Percentiles rank a stretch among this genome's conserved stretches.
These are phyloP conservation scores for Linnaemya vulpina DNA, from an alignment of 2,888 invertebrate genomes.

Conservation along the genomic window DNA sequence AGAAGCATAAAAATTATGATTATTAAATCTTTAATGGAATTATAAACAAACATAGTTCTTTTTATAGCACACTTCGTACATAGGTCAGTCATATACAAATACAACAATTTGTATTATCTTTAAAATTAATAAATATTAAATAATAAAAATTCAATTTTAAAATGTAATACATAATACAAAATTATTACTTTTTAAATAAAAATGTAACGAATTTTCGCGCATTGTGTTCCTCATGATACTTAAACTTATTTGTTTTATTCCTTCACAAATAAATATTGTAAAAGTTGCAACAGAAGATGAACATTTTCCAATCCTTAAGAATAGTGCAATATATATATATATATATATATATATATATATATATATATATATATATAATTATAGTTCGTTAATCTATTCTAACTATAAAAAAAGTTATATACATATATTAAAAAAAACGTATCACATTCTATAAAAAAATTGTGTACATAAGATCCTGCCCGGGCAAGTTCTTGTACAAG, in stretches of 20 bases:
- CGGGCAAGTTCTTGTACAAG: no score
- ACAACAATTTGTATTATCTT: slow-evolving; percentile 62
- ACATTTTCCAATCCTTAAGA: no score
- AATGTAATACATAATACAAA: slow-evolving; percentile 63
- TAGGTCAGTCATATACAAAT: slow-evolving; percentile 62
- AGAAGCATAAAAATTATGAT: slow-evolving; percentile 40
- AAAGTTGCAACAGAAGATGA: no score
- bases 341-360: no score
- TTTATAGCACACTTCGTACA: slow-evolving; percentile 53
- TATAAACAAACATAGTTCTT: slow-evolving; percentile 57
- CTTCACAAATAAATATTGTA: neutral
- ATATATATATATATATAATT: no score
- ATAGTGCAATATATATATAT: no score
- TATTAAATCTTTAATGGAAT: slow-evolving; percentile 54
- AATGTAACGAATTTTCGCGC: slow-evolving; percentile 56
- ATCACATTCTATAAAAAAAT: no score
- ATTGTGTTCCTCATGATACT: slow-evolving; percentile 68
- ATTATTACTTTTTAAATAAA: slow-evolving; percentile 65
- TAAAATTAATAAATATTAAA: slow-evolving; percentile 48
- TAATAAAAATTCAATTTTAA: slow-evolving; percentile 54
- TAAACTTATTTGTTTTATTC: slow-evolving; percentile 36
- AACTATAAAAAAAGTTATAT: no score
- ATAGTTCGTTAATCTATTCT: no score
- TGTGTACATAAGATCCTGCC: no score
- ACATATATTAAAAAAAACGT: no score